phyloP scores from a whole-genome alignment of 2,113 vertebrate species.

The Apistogramma diplotaenia region DNA sequence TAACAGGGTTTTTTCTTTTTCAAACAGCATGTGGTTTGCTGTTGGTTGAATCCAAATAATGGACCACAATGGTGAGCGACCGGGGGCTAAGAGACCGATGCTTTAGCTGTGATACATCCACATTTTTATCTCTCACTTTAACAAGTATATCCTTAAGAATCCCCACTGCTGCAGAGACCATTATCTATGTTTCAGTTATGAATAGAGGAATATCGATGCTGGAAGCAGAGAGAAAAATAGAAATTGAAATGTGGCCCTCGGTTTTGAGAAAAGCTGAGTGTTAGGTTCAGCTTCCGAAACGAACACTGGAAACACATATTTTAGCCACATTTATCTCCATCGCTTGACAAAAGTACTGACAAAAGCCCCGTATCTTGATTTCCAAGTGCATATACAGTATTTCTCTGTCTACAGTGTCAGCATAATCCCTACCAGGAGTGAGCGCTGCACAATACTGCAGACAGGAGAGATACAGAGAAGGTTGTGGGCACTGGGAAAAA shows the following conservation, averaged over 20 bases:
- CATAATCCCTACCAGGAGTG: constrained; percentile 60
- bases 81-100: constrained; percentile 21
- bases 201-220: constrained; percentile 7
- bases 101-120: constrained; percentile 38
- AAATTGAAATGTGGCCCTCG: constrained; percentile 12
- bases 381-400: constrained; percentile 39
- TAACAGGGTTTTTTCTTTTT: constrained; percentile 59
- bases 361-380: constrained; percentile 64
- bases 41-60: constrained; percentile 56
- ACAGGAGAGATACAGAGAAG: neutral
- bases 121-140: constrained; percentile 40
- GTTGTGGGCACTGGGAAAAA: constrained; percentile 11
- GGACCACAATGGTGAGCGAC: constrained; percentile 27
- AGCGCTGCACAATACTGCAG: constrained; percentile 28
- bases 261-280: neutral
- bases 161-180: constrained; percentile 25
- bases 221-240: neutral
- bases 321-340: constrained; percentile 43
- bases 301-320: constrained; percentile 36
- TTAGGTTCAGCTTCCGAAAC: neutral
- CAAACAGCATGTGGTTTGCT: constrained; percentile 62
- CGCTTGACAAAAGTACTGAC: constrained; percentile 39
- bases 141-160: constrained; percentile 40
- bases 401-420: constrained; percentile 51
- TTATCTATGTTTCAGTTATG: constrained; percentile 38